Base-by-base conservation (phyloP, 2,113 vertebrate species). In the Seriola dumerili region DNA sequence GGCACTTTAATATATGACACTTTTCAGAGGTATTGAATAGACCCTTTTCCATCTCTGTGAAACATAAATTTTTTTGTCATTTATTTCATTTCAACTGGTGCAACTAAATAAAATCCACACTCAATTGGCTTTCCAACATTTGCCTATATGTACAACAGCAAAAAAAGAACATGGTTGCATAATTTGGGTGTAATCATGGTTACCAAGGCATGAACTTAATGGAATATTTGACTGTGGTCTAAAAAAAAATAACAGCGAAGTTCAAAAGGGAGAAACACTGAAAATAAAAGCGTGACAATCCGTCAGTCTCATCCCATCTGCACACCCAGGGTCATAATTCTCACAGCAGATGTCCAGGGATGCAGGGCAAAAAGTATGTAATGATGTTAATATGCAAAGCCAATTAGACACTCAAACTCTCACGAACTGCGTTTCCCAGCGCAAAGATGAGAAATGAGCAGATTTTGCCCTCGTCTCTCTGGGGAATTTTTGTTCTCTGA, bases 401-500 rank as follows among this genome's bases (percentile, higher is more conserved):
- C 67, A 89, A 85, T 91, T 83, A 91, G 65, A 78, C 64, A 23
- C 62, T 58, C 32, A 5, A n/a, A 67, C 65, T 84, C 50, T 80
- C 76, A 64, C 36, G 17, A 76, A 81, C 11, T 54, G 65, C 46
- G 59, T 67, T 83, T 82, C 65, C 72, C 19, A 46, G 77, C 29
- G 72, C 17, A 75, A 38, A 73, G 78, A 46, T 44, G 84, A 81
- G 76, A 81, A 83, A 81, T 21, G 76, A 91, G 82, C 80, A 90
- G 76, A 83, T 89, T 93, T 86, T 81, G 46, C 61, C 21, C 64
- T 40, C 17, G 4, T 77, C 46, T 93, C 92, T 93, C 88, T 58
- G 78, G 93, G 83, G 94, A 88, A 58, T 91, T 82, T 87, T 81
- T 89, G 92, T 93, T 91, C 83, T 87, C 89, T 88, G 92, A 94